Percentiles rank a stretch among this genome's conserved stretches.
Conservation (phyloP, 2,113 vertebrate species). For the Gambusia affinis region DNA sequence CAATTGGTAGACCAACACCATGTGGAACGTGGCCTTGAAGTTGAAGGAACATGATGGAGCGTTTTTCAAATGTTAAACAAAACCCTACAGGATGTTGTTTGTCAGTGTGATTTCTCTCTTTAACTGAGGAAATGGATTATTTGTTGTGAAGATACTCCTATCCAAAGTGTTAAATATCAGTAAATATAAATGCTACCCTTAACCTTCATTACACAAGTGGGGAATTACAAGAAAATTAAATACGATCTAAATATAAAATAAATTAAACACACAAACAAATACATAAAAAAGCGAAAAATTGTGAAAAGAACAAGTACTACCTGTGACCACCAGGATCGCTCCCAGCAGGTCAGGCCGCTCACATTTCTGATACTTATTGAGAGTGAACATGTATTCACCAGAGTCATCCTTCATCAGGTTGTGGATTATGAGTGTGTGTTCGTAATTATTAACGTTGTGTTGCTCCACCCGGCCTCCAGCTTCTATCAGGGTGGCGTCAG, state of each 20-base stretch:
- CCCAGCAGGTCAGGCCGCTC: not conserved
- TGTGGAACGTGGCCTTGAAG: not conserved
- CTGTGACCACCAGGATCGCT: slow-evolving; percentile 27
- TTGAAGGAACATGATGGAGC: not conserved
- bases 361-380: rapidly evolving
- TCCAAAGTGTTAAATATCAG: no score
- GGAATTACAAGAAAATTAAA: no score
- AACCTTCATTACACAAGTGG: no score
- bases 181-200: no score
- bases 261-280: no score
- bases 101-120: no score
- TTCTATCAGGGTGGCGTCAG: not conserved
- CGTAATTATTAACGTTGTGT: not conserved
- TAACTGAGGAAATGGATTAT: no score
- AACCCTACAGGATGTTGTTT: not conserved
- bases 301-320: not conserved
- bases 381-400: slow-evolving; percentile 5
- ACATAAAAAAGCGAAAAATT: no score
- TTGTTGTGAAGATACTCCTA: no score
- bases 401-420: slow-evolving; percentile 26
- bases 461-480: not conserved
- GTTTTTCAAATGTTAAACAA: not conserved
- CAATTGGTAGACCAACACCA: not conserved
- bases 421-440: not conserved
- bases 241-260: no score